These are phyloP conservation scores for Drosophila ezoana DNA, from an alignment of 2,888 invertebrate genomes.

Conservation along the genomic window DNA sequence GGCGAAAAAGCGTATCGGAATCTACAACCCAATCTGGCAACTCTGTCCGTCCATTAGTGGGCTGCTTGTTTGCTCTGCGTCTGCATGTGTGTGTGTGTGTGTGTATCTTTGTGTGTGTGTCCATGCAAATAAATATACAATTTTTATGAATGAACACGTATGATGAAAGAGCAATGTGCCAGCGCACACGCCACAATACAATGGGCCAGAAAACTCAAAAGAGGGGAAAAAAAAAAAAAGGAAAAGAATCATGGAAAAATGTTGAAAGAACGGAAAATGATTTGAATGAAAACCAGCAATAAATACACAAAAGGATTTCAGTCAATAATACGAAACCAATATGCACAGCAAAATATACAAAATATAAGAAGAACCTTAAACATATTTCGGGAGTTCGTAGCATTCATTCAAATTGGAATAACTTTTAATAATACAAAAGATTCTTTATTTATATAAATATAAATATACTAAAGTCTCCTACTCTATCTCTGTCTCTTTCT, in stretches of 20 bases:
- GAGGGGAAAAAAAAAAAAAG: background rate
- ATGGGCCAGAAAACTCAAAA: constrained; percentile 34
- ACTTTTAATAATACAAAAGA: too few species aligned
- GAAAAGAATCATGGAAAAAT: background rate
- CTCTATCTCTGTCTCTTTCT: background rate
- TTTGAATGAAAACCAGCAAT: background rate
- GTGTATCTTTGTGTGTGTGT: constrained; percentile 23
- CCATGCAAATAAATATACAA: constrained; percentile 78
- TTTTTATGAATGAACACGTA: constrained; percentile 81
- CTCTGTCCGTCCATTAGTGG: constrained; percentile 28
- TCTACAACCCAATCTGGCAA: constrained; percentile 24
- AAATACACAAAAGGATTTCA: background rate
- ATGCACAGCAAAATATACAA: background rate
- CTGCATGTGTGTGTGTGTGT: background rate
- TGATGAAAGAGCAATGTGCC: constrained; percentile 71
- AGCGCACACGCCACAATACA: constrained; percentile 46
- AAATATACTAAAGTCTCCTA: too few species aligned
- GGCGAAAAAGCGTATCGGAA: constrained; percentile 24
- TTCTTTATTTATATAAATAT: too few species aligned
- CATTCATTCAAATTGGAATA: too few species aligned
- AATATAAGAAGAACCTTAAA: background rate
- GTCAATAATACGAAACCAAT: background rate
- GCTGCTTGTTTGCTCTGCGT: constrained; percentile 29
- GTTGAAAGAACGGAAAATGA: constrained; percentile 7
- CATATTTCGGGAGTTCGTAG: too few species aligned